phyloP scores from a whole-genome alignment of 2,113 vertebrate species.

The Aptenodytes patagonicus region DNA sequence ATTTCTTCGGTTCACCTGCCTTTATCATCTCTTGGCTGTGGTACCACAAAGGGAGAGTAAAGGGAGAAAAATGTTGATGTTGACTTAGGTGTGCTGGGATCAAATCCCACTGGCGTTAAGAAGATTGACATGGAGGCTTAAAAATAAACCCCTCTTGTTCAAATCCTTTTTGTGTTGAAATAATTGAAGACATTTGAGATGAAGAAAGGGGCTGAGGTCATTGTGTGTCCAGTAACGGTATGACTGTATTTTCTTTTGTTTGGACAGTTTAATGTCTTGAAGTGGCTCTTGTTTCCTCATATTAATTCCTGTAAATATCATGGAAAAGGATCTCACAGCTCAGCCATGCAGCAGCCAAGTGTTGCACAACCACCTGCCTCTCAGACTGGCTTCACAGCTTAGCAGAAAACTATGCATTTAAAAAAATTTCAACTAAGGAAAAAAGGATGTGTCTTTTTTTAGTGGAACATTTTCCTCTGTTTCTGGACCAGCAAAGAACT shows the following conservation, averaged over 20 bases:
- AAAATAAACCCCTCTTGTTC: conserved; percentile 33
- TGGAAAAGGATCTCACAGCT: background rate
- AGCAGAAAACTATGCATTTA: background rate
- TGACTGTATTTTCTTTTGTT: background rate
- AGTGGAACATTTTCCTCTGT: background rate
- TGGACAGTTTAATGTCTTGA: conserved; percentile 35
- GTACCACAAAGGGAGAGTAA: background rate
- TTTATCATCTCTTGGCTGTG: background rate
- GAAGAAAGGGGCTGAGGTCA: conserved; percentile 23
- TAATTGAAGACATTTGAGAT: background rate
- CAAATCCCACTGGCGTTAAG: background rate
- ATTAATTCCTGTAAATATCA: conserved; percentile 50
- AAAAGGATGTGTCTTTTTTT: background rate
- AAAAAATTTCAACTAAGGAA: background rate
- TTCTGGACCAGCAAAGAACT: background rate
- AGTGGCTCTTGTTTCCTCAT: conserved; percentile 56
- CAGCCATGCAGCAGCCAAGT: conserved; percentile 26
- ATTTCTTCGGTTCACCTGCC: background rate
- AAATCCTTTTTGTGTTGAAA: conserved; percentile 5
- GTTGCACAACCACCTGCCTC: conserved; percentile 47
- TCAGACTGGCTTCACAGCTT: background rate
- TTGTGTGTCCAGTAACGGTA: conserved; percentile 1
- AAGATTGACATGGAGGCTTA: background rate
- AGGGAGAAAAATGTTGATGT: background rate
- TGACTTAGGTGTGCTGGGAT: background rate